A percentile compares a stretch with the other conserved stretches of the same genome.
These are phyloP conservation scores for Marisa cornuarietis DNA, from an alignment of 1,140 invertebrate genomes.

Conservation along the genomic window DNA sequence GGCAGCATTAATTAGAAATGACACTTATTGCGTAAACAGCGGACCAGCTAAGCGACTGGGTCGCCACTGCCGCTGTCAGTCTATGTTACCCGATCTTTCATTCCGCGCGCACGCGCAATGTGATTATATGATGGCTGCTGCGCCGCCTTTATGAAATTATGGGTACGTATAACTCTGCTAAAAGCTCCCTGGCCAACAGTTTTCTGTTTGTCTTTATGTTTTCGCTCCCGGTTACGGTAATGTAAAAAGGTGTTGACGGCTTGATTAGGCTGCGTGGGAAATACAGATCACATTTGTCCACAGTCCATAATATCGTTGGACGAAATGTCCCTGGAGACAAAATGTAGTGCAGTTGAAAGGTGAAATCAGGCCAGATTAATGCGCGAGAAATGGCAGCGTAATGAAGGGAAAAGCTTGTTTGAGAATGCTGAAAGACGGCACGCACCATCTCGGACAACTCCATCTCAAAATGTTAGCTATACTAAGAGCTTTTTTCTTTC, in stretches of 20 bases:
- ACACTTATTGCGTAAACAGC: constrained; percentile 22
- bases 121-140: constrained; percentile 1
- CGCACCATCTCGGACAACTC: no score
- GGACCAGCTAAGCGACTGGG: not conserved
- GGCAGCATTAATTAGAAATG: constrained; percentile 15
- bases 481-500: no score
- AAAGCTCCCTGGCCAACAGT: constrained; percentile 5
- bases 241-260: not conserved
- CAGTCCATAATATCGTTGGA: no score
- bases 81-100: constrained; percentile 5
- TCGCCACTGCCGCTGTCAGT: constrained; percentile 4
- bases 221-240: constrained; percentile 7
- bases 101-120: not conserved
- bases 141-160: constrained; percentile 7
- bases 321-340: no score
- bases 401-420: no score
- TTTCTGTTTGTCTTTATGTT: constrained; percentile 8
- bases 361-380: no score
- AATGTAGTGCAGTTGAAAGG: no score
- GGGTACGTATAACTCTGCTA: constrained; percentile 5
- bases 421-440: no score
- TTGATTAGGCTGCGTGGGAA: no score
- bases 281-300: no score
- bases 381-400: no score
- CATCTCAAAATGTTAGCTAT: no score